phyloP scores from a whole-genome alignment of 2,113 vertebrate genomes.

The Neoarius graeffei region DNA sequence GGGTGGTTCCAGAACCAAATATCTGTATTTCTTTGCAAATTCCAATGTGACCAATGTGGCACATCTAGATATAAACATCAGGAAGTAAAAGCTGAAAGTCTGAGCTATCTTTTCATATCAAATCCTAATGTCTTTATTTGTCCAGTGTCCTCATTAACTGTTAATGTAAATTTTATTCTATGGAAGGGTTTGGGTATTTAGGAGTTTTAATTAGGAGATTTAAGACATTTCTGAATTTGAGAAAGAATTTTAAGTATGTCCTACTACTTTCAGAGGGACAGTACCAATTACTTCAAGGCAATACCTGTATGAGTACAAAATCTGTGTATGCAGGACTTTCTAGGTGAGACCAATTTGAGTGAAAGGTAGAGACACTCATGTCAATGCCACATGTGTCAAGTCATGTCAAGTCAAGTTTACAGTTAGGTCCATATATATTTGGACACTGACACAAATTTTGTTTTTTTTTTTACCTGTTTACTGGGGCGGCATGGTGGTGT shows the following conservation, averaged over 20 bases:
- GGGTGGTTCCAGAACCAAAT: neutral
- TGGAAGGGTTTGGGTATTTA: too few relatives aligned
- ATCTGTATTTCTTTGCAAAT: neutral
- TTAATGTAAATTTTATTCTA: too few relatives aligned
- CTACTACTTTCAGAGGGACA: neutral
- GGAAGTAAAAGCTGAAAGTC: neutral
- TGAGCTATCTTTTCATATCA: neutral
- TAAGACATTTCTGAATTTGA: neutral
- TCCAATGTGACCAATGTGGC: neutral
- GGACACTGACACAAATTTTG: too few relatives aligned
- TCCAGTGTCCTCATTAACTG: too few relatives aligned
- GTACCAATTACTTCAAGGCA: neutral
- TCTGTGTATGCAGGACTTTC: neutral
- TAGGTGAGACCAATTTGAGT: neutral
- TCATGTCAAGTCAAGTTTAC: too few relatives aligned
- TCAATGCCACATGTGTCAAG: neutral
- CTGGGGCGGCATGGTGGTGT: too few relatives aligned
- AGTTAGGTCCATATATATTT: too few relatives aligned
- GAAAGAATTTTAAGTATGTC: neutral
- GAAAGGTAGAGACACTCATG: neutral
- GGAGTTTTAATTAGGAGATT: neutral
- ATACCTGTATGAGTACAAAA: neutral
- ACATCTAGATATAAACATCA: neutral
- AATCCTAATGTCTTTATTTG: too few relatives aligned
- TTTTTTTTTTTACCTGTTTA: too few relatives aligned